Conservation (phyloP, 2,797 vertebrate genomes). For the Brachyalestes nurse region DNA sequence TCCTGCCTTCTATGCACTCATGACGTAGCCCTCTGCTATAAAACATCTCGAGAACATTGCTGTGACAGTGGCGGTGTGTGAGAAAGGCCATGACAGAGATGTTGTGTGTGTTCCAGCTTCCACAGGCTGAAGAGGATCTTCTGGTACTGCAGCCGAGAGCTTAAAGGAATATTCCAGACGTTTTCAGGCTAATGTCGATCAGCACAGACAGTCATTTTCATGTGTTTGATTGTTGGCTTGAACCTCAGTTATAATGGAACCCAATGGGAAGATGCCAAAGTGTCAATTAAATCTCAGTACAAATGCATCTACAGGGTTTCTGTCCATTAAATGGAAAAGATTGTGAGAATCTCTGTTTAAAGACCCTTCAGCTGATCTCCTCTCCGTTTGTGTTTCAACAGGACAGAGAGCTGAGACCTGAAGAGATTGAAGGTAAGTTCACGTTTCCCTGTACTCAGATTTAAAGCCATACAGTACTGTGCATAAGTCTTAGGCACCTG, state of each 20-base stretch:
- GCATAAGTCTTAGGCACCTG: no score
- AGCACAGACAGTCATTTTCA: background rate
- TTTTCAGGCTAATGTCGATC: background rate
- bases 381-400: constrained; percentile 69
- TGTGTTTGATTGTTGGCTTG: no score
- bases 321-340: no score
- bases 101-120: background rate
- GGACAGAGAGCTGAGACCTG: constrained; percentile 93
- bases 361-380: no score
- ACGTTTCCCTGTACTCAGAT: background rate
- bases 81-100: background rate
- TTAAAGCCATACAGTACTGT: background rate
- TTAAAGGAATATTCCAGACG: background rate
- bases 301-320: no score
- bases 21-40: background rate
- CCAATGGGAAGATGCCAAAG: background rate
- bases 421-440: constrained; percentile 94
- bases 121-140: background rate
- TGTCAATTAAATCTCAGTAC: no score
- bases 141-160: background rate
- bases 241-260: background rate
- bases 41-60: background rate
- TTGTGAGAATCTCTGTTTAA: no score
- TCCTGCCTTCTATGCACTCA: background rate
- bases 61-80: background rate